phyloP scores from a whole-genome alignment of 2,113 vertebrate genomes.

The Sterrhoptilus dennistouni region DNA sequence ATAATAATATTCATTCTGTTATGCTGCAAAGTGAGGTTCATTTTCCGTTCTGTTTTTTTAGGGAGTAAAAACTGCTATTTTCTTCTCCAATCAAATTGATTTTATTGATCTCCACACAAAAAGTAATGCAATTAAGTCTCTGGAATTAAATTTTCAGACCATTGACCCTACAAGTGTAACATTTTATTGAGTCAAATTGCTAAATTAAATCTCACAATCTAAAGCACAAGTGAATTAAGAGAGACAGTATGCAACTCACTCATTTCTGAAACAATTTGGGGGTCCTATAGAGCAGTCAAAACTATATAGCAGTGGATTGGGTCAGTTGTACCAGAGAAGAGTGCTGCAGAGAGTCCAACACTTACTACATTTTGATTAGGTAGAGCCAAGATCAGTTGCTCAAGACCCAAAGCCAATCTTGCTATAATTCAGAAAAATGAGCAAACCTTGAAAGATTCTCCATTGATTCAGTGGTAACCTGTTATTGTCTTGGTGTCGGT shows the following conservation, averaged over 20 bases:
- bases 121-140: conserved; percentile 89
- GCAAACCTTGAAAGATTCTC: conserved; percentile 10
- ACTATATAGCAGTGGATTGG: not conserved
- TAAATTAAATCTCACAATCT: conserved; percentile 84
- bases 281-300: conserved; percentile 46
- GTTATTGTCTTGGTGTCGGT: not conserved
- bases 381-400: not conserved
- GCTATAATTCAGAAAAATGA: conserved; percentile 36
- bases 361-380: not conserved
- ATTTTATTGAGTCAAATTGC: conserved; percentile 87
- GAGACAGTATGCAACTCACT: conserved; percentile 66
- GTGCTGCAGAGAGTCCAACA: not conserved
- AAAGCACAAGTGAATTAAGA: conserved; percentile 81
- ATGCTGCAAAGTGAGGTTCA: conserved; percentile 33
- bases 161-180: conserved; percentile 86
- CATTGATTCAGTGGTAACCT: not conserved
- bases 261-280: conserved; percentile 63
- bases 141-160: conserved; percentile 90
- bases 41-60: conserved; percentile 54
- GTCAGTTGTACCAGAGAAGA: not conserved
- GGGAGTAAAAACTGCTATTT: conserved; percentile 68
- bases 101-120: conserved; percentile 85
- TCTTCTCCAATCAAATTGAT: conserved; percentile 82
- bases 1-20: conserved; percentile 28
- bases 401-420: not conserved